phyloP scores from a whole-genome alignment of 2,888 invertebrate genomes.

The Elysia crispata region DNA sequence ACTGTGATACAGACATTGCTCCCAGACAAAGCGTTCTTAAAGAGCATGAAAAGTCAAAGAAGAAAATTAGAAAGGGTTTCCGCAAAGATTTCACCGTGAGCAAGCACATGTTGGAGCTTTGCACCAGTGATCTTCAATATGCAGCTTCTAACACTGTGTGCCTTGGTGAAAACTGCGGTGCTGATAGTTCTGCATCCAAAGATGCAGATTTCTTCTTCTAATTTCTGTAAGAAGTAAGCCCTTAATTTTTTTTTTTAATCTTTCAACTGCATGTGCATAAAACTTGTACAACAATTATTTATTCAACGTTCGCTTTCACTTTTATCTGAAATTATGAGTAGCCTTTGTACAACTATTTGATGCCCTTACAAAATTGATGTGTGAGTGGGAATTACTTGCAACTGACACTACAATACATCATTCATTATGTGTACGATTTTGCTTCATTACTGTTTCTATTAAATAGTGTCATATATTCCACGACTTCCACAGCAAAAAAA shows the following conservation, averaged over 20 bases:
- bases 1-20: constrained; percentile 30
- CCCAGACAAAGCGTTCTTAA: constrained; percentile 32
- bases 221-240: constrained; percentile 9
- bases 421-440: no score
- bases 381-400: no score
- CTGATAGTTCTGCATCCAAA: background rate
- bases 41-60: constrained; percentile 34
- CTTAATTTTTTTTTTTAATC: constrained; percentile 16
- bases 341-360: background rate
- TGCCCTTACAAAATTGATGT: no score
- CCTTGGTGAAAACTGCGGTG: constrained; percentile 5
- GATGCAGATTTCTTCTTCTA: constrained; percentile 7
- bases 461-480: no score
- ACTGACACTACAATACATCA: no score
- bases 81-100: constrained; percentile 16
- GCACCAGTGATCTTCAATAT: constrained; percentile 13
- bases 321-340: background rate
- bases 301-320: constrained; percentile 24
- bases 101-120: constrained; percentile 14
- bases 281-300: constrained; percentile 13
- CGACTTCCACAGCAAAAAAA: no score
- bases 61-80: constrained; percentile 26
- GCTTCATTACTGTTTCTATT: no score
- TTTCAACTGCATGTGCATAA: constrained; percentile 23
- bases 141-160: constrained; percentile 10